Evolutionary conservation across 2,797 vertebrate species (phyloP).

Genomic region (Babyrousa celebensis): DNA sequence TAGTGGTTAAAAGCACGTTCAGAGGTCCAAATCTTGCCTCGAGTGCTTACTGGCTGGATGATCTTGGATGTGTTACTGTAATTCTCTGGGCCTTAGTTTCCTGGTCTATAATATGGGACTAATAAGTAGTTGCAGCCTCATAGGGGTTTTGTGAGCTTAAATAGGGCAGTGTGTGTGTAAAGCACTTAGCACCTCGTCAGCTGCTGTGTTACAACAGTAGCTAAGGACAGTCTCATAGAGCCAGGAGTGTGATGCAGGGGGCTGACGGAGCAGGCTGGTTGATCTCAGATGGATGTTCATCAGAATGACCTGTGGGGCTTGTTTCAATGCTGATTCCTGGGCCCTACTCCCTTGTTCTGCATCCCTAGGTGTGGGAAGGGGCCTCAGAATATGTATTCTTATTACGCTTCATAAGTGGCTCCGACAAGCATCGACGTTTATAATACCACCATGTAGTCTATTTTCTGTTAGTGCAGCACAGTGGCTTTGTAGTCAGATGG

Average conservation of each 20-base stretch:
- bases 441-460: neutral
- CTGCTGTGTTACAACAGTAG: neutral
- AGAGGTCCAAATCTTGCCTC: constrained; percentile 15
- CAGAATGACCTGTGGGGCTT: neutral
- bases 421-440: neutral
- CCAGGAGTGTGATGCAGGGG: rapidly evolving
- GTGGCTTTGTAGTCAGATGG: neutral
- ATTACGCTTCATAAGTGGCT: neutral
- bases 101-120: constrained; percentile 26
- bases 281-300: neutral
- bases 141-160: neutral
- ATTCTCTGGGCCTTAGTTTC: neutral
- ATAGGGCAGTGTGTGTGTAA: neutral
- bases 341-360: neutral
- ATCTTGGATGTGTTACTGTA: neutral
- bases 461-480: neutral
- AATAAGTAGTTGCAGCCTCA: neutral
- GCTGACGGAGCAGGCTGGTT: neutral
- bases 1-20: neutral
- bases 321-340: neutral
- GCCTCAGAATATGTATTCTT: neutral
- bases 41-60: neutral
- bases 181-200: neutral
- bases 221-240: neutral
- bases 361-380: neutral